phyloP scores from a whole-genome alignment of 1,140 invertebrate species.

The Venturia canescens region DNA sequence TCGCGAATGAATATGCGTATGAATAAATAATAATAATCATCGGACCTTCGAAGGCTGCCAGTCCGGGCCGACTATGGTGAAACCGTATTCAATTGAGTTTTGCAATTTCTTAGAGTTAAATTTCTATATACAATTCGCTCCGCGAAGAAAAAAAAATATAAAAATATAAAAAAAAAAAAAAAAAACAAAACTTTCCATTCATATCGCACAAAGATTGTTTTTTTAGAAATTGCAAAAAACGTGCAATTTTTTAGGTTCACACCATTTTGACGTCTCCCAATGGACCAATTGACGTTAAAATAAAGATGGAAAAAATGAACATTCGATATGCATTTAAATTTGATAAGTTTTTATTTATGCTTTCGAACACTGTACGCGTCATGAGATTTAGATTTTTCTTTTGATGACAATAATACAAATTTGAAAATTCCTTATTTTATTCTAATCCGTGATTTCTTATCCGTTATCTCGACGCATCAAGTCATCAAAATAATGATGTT shows the following conservation, averaged over 20 bases:
- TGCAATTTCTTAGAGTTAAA: conserved; percentile 11
- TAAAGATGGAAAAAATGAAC: conserved; percentile 15
- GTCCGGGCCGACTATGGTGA: conserved; percentile 65
- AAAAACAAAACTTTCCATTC: conserved; percentile 44
- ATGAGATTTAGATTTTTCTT: conserved; percentile 19
- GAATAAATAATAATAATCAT: no score
- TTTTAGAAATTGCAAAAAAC: conserved; percentile 3
- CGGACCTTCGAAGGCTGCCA: no score
- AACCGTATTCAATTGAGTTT: conserved; percentile 50
- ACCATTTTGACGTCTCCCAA: conserved; percentile 50
- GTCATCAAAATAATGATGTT: neutral
- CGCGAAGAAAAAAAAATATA: neutral
- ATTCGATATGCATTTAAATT: neutral
- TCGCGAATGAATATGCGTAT: no score
- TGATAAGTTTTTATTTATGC: conserved; percentile 2
- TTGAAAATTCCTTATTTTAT: neutral
- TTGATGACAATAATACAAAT: conserved; percentile 28
- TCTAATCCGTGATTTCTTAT: neutral
- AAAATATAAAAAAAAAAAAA: neutral
- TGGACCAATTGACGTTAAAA: conserved; percentile 49
- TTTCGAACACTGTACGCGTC: neutral
- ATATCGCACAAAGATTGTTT: neutral
- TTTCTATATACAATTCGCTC: conserved; percentile 36
- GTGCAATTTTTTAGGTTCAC: conserved; percentile 18
- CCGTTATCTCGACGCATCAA: no score